phyloP scores from a whole-genome alignment of 2,797 vertebrate genomes.

The Peromyscus nudipes region DNA sequence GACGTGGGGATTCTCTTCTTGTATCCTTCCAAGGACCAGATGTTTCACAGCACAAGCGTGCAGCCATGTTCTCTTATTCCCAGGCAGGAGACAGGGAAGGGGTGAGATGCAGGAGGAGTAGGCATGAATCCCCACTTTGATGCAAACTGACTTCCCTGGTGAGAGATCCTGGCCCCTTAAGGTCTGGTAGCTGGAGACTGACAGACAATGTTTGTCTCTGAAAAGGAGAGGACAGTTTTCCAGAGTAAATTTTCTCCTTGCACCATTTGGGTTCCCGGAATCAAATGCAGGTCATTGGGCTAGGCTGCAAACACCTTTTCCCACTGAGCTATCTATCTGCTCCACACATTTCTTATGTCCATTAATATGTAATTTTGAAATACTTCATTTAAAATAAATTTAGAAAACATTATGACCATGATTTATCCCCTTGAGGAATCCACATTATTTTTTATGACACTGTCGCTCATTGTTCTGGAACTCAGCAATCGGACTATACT shows the following conservation, averaged over 20 bases:
- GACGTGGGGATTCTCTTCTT: background rate
- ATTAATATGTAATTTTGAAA: background rate
- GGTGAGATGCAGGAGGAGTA: too few species aligned
- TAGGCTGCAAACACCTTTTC: background rate
- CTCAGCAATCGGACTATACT: too few species aligned
- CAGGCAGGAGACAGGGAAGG: fast-evolving
- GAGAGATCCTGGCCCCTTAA: background rate
- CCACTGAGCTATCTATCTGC: background rate
- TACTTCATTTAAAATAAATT: background rate
- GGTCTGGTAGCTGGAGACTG: too few species aligned
- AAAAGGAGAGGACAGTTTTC: background rate
- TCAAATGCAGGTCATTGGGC: fast-evolving
- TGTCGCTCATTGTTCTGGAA: background rate
- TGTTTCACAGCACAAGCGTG: background rate
- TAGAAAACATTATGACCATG: too few species aligned
- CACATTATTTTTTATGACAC: background rate
- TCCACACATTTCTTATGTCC: background rate
- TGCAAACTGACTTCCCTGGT: too few species aligned
- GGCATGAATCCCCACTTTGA: background rate
- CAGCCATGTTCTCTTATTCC: background rate
- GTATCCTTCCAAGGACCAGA: fast-evolving
- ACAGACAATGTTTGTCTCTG: background rate
- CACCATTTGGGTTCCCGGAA: background rate
- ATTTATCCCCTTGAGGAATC: too few species aligned
- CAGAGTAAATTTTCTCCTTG: background rate